A percentile compares a stretch with the other conserved stretches of the same genome.
These are phyloP conservation scores for Zingel zingel DNA, from an alignment of 2,113 vertebrate species.

Conservation along the genomic window DNA sequence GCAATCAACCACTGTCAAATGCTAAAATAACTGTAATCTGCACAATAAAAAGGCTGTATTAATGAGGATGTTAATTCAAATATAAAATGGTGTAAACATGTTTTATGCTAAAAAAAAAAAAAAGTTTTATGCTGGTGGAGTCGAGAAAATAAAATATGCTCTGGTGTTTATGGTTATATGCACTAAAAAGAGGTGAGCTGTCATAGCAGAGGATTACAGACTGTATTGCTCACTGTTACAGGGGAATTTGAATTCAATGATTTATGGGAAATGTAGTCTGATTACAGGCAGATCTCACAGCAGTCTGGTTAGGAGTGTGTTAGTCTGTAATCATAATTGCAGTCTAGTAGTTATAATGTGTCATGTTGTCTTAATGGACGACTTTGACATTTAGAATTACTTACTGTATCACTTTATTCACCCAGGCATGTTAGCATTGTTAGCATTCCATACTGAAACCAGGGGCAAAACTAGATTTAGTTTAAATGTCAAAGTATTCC, in stretches of 20 bases:
- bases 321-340: constrained; percentile 41
- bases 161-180: constrained; percentile 3
- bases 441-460: constrained; percentile 31
- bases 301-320: constrained; percentile 40
- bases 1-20: constrained; percentile 34
- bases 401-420: constrained; percentile 2
- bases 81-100: constrained; percentile 53
- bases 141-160: constrained; percentile 33
- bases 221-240: constrained; percentile 56
- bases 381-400: constrained; percentile 49
- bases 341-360: constrained; percentile 11
- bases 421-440: constrained; percentile 48
- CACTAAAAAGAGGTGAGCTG: background rate
- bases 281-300: constrained; percentile 44
- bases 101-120: too few relatives aligned
- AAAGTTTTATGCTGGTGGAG: constrained; percentile 56
- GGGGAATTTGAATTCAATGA: constrained; percentile 11
- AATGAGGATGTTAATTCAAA: constrained; percentile 40
- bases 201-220: constrained; percentile 34
- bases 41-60: constrained; percentile 29
- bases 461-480: background rate
- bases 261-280: constrained; percentile 44
- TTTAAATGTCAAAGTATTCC: constrained; percentile 47
- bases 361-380: constrained; percentile 30
- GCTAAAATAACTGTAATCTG: constrained; percentile 14